phyloP scores from a whole-genome alignment of 37 sponge, comb jelly and placozoan genomes.

The Ianthella basta region DNA sequence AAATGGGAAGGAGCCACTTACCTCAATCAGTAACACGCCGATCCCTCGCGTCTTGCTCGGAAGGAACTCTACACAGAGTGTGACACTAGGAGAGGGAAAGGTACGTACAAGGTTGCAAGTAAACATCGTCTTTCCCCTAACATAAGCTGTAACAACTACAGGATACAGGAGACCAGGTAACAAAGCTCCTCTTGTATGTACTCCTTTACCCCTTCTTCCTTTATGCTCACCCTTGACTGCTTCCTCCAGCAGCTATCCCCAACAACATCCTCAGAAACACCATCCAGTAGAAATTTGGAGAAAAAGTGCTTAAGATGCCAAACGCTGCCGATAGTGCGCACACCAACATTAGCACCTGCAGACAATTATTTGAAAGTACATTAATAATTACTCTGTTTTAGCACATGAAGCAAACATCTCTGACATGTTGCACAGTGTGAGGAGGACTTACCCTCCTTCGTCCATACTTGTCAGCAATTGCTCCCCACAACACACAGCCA shows the following conservation, averaged over 20 bases:
- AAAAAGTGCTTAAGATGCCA: conserved; percentile 50
- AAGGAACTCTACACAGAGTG: conserved; percentile 37
- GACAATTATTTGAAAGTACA: no score
- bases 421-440: no score
- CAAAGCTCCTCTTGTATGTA: no score
- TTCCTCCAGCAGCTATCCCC: conserved; percentile 37
- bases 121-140: not conserved
- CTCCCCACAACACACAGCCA: conserved; percentile 16
- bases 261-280: conserved; percentile 35
- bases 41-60: conserved; percentile 31
- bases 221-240: conserved; percentile 15
- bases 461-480: conserved; percentile 29
- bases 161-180: no score
- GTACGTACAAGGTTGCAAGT: not conserved
- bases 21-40: not conserved
- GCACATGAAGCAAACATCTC: no score
- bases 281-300: conserved; percentile 43
- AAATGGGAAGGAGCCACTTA: no score
- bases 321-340: not conserved
- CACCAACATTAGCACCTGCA: no score
- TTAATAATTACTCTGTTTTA: no score
- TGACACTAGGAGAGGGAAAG: conserved; percentile 10
- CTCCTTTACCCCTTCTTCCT: no score
- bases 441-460: conserved; percentile 15
- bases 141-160: no score